phyloP scores from a whole-genome alignment of 2,113 vertebrate species.

The Labeo rohita region DNA sequence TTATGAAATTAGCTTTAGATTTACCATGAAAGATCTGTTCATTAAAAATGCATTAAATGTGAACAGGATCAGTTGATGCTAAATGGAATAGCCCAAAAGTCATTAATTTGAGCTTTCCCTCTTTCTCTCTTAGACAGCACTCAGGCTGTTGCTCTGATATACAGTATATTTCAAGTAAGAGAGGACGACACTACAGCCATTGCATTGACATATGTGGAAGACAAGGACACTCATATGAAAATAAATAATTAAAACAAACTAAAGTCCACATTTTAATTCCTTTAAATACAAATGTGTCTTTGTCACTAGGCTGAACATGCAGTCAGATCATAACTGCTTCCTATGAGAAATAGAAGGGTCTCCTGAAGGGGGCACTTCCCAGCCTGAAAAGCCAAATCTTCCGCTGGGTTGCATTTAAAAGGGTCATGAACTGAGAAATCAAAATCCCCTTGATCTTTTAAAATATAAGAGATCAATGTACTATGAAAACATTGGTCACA shows the following conservation, averaged over 20 bases:
- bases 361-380: too few relatives aligned
- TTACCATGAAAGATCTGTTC: conserved; percentile 66
- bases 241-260: background rate
- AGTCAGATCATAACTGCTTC: background rate
- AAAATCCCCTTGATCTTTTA: too few relatives aligned
- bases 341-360: background rate
- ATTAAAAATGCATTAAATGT: conserved; percentile 69
- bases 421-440: too few relatives aligned
- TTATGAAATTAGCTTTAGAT: conserved; percentile 66
- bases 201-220: background rate
- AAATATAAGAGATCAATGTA: too few relatives aligned
- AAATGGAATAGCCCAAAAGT: conserved; percentile 63
- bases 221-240: background rate
- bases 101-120: conserved; percentile 54
- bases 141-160: background rate
- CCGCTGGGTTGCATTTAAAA: background rate
- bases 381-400: background rate
- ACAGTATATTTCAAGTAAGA: background rate
- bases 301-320: background rate
- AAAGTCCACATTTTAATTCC: background rate
- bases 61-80: conserved; percentile 67
- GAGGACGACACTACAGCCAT: background rate
- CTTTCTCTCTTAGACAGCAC: conserved; percentile 33
- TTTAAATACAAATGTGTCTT: background rate
- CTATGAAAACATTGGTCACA: too few relatives aligned